Conservation (phyloP, 2,797 vertebrate species). For the Smutsia gigantea region DNA sequence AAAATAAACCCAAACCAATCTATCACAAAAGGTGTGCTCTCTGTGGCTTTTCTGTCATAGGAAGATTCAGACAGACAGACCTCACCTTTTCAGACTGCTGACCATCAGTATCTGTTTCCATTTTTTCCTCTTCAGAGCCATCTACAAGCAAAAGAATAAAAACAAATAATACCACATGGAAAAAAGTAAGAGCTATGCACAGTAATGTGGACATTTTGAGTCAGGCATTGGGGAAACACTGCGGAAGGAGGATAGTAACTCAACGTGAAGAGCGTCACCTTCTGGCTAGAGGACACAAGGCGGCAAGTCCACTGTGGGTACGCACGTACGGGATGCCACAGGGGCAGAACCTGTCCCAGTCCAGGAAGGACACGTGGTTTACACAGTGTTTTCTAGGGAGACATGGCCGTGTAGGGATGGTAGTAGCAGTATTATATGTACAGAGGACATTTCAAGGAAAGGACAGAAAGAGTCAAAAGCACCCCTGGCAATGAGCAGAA, state of each 20-base stretch:
- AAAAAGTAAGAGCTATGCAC: not conserved
- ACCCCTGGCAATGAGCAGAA: not conserved
- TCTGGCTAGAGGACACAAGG: not conserved
- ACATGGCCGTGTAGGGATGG: not conserved
- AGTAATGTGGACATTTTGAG: not conserved
- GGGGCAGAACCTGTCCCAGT: no score
- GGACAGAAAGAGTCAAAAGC: not conserved
- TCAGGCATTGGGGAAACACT: not conserved
- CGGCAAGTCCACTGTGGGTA: not conserved
- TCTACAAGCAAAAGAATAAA: conserved; percentile 85
- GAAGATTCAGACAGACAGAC: not conserved
- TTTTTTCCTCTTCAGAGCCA: conserved; percentile 93
- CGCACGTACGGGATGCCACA: not conserved
- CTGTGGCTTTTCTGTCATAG: not conserved
- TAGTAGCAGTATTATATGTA: not conserved
- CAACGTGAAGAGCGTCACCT: not conserved
- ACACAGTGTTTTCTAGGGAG: not conserved
- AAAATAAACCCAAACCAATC: not conserved
- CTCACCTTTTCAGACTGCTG: conserved; percentile 94
- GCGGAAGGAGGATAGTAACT: not conserved
- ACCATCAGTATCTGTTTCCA: conserved; percentile 93
- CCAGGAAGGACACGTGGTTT: not conserved
- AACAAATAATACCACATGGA: not conserved
- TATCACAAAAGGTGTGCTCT: not conserved
- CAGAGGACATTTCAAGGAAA: not conserved